Base-by-base conservation (phyloP, 2,113 vertebrate genomes). In the Python bivittatus region DNA sequence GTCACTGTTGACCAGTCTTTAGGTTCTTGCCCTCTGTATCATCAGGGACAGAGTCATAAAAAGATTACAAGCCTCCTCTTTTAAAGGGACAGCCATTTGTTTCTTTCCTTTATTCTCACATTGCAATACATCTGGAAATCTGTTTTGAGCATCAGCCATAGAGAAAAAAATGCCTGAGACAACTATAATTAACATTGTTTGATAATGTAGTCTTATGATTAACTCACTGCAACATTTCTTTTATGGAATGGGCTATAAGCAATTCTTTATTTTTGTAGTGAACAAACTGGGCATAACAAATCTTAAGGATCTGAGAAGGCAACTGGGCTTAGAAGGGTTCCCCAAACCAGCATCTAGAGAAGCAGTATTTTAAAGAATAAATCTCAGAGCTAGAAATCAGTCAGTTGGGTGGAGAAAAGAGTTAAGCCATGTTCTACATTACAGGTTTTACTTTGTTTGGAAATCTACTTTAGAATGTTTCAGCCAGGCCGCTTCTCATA, bases 381-480 rank as follows among this genome's bases (percentile, higher is more conserved):
- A 96, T 96, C 96, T 96, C 96, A 97, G 95, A 98, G 97, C 95
- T 96, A 97, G 95, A 97, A 96, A 97, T 97, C 95, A 91, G 96
- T 95, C 44, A 91, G 44, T n/a, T 25, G 12, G 23, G 23, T 96
- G 92, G 95, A 90, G 92, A 91, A 15, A 94, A 95, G 93, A 90
- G 92, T 92, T 96, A 93, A 72, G 95, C 95, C 95, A 96, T 92
- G 94, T 96, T 97, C 96, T 96, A 96, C 96, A 97, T 97, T 95
- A 96, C 96, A 96, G 93, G 91, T 95, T 97, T 97, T 93, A 93
- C 96, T 96, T 95, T 94, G 93, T 97, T 92, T 97, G 95, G 93
- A 96, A 97, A 97, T 97, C 95, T 94, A 95, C 94, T 96, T 96
- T 92, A 98, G 97, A 97, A 97, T 97, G 97, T 98, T 98, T 98